phyloP scores from a whole-genome alignment of 2,888 invertebrate species.

The Pasiphila rectangulata region DNA sequence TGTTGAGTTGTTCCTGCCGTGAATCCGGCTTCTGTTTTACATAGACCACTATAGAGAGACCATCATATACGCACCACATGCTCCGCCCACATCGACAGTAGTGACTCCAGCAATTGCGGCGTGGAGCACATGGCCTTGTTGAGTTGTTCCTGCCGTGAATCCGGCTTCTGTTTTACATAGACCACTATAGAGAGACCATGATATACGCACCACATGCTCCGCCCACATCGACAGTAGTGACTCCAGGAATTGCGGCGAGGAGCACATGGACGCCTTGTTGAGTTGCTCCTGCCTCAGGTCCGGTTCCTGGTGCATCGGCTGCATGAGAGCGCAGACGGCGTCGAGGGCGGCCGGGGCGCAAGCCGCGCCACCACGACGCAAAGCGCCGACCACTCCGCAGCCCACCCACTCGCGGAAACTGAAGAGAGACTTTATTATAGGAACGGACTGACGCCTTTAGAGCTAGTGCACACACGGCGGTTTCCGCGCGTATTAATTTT shows the following conservation, averaged over 20 bases:
- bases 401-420: slow-evolving; percentile 98
- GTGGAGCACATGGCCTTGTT: no score
- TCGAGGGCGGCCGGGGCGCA: slow-evolving; percentile 98
- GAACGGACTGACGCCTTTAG: background rate
- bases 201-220: slow-evolving; percentile 89
- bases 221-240: slow-evolving; percentile 97
- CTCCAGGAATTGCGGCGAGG: slow-evolving; percentile 94
- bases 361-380: slow-evolving; percentile 92
- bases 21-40: no score
- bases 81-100: no score
- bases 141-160: no score
- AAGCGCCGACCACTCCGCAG: slow-evolving; percentile 92
- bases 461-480: no score
- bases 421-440: slow-evolving; percentile 4
- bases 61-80: slow-evolving; percentile 90
- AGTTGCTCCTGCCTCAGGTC: slow-evolving; percentile 98
- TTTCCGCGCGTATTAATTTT: no score
- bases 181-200: background rate
- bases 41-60: background rate
- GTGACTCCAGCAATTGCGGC: no score
- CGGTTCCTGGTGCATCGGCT: slow-evolving; percentile 98
- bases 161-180: no score
- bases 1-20: no score
- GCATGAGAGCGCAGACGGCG: slow-evolving; percentile 98
- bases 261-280: slow-evolving; percentile 97